These are phyloP conservation scores for Podotricha telesiphe DNA, from an alignment of 2,888 invertebrate genomes.

Conservation along the genomic window DNA sequence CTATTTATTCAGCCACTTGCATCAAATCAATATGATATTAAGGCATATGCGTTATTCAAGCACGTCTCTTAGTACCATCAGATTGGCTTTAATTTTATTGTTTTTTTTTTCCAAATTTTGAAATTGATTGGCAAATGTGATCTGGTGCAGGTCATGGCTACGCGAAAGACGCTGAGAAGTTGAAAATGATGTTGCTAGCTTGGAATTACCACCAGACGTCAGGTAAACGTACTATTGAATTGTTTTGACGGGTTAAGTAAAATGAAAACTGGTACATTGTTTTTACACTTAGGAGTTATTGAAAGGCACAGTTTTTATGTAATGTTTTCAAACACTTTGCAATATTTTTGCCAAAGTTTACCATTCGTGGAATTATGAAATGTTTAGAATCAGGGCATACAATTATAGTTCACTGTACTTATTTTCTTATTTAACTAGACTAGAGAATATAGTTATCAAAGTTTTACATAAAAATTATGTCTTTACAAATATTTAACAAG, in stretches of 20 bases:
- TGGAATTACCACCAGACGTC: conserved; percentile 93
- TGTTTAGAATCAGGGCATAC: too few relatives aligned
- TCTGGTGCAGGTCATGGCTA: conserved; percentile 83
- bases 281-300: too few relatives aligned
- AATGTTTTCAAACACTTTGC: too few relatives aligned
- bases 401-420: too few relatives aligned
- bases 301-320: too few relatives aligned
- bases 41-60: conserved; percentile 35
- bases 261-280: too few relatives aligned
- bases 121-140: conserved; percentile 78
- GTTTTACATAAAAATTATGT: neutral
- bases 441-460: neutral
- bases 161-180: conserved; percentile 93
- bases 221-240: conserved; percentile 71
- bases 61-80: conserved; percentile 31
- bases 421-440: neutral
- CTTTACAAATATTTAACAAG: neutral
- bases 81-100: conserved; percentile 59
- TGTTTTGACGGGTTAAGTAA: too few relatives aligned
- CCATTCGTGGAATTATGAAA: too few relatives aligned
- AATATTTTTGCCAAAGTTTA: too few relatives aligned
- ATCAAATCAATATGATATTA: conserved; percentile 79
- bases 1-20: conserved; percentile 69
- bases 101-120: conserved; percentile 56
- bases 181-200: conserved; percentile 94